Conservation (phyloP, 2,888 invertebrate genomes). For the Apodemia zela region DNA sequence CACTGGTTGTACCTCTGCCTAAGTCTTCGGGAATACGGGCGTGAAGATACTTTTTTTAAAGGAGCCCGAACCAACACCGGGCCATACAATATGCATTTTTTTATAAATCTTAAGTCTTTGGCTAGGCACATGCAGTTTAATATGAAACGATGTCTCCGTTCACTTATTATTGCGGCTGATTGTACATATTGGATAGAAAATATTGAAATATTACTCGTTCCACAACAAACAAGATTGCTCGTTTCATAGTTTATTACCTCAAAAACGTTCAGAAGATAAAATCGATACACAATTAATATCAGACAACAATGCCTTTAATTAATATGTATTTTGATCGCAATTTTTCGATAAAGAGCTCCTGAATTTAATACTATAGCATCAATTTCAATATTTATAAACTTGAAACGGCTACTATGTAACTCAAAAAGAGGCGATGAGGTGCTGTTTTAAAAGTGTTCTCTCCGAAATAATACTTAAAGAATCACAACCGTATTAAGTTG, state of each 20-base stretch:
- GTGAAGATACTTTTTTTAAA: too few species aligned
- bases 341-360: constrained; percentile 26
- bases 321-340: constrained; percentile 21
- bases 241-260: constrained; percentile 15
- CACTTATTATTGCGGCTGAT: neutral
- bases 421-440: constrained; percentile 33
- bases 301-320: constrained; percentile 17
- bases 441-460: constrained; percentile 27
- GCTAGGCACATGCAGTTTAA: too few species aligned
- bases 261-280: constrained; percentile 14
- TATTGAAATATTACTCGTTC: constrained; percentile 1
- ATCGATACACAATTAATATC: constrained; percentile 14
- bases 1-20: too few species aligned
- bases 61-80: too few species aligned
- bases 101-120: too few species aligned
- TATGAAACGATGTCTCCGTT: neutral
- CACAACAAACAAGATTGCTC: constrained; percentile 6
- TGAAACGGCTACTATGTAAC: constrained; percentile 30
- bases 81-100: too few species aligned
- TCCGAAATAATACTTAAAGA: constrained; percentile 1
- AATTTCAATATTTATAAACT: constrained; percentile 34
- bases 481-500: constrained; percentile 8
- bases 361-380: constrained; percentile 27
- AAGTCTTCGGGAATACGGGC: too few species aligned
- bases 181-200: constrained; percentile 2